phyloP scores from a whole-genome alignment of 1,140 invertebrate species.

The Thalassaphorura encarpata region DNA sequence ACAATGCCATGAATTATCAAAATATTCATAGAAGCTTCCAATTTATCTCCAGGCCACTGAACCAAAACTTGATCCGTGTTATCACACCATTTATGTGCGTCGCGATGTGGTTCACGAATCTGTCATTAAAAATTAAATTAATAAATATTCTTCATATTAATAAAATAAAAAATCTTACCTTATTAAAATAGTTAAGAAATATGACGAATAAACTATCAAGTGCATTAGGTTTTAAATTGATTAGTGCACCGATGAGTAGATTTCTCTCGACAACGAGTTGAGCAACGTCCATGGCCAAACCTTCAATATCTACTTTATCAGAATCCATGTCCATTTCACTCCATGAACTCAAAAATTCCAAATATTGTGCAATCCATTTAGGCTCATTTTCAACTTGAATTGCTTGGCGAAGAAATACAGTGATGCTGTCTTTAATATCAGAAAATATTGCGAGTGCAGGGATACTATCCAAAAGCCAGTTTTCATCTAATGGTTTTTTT shows the following conservation, averaged over 20 bases:
- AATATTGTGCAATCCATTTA: conserved; percentile 42
- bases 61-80: conserved; percentile 53
- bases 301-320: conserved; percentile 11
- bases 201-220: conserved; percentile 51
- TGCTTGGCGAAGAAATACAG: conserved; percentile 62
- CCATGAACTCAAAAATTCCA: conserved; percentile 42
- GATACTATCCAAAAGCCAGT: conserved; percentile 69
- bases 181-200: conserved; percentile 63
- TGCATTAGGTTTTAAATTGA: conserved; percentile 50
- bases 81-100: conserved; percentile 55
- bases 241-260: conserved; percentile 70
- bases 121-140: no score
- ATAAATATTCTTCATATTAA: conserved; percentile 31
- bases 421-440: conserved; percentile 53
- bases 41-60: conserved; percentile 59
- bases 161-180: conserved; percentile 42
- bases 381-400: conserved; percentile 67
- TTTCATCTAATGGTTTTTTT: conserved; percentile 33
- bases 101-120: conserved; percentile 50
- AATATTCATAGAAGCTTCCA: conserved; percentile 69
- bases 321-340: conserved; percentile 10
- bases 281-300: conserved; percentile 55
- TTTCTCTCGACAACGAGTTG: conserved; percentile 87
- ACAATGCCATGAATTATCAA: conserved; percentile 87
- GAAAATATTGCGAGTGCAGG: conserved; percentile 60